These are phyloP conservation scores for Aphrophora alni DNA, from an alignment of 2,888 invertebrate genomes.

Conservation along the genomic window DNA sequence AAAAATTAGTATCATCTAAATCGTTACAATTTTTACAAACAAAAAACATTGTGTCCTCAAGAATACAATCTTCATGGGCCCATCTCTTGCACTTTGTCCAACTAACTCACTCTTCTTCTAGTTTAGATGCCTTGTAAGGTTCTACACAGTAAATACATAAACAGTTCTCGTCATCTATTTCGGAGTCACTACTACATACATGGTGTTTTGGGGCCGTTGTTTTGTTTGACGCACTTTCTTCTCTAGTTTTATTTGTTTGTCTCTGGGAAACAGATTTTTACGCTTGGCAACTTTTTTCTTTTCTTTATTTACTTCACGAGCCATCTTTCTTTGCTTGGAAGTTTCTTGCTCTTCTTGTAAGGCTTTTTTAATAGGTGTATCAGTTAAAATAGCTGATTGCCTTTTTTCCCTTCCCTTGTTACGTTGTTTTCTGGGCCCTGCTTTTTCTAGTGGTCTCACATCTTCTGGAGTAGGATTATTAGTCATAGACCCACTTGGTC, in stretches of 20 bases:
- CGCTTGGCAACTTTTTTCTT: constrained; percentile 9
- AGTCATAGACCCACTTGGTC: neutral
- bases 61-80: constrained; percentile 16
- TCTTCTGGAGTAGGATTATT: constrained; percentile 29
- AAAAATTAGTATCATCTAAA: neutral
- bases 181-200: neutral
- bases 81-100: constrained; percentile 13
- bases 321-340: too few relatives aligned
- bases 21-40: neutral
- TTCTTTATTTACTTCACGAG: neutral
- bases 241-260: neutral
- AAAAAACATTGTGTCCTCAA: constrained; percentile 9
- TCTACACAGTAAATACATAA: constrained; percentile 29
- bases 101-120: neutral
- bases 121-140: neutral
- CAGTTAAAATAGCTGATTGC: constrained; percentile 29
- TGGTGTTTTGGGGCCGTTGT: too few relatives aligned
- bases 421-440: constrained; percentile 10
- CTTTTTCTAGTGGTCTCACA: constrained; percentile 20
- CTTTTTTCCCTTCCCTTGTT: constrained; percentile 24
- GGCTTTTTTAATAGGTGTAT: constrained; percentile 24
- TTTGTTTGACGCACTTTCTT: neutral
- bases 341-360: constrained; percentile 9
- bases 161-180: constrained; percentile 22
- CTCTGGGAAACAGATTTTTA: neutral